phyloP scores from a whole-genome alignment of 2,888 invertebrate species.

The Bellardia pandia region DNA sequence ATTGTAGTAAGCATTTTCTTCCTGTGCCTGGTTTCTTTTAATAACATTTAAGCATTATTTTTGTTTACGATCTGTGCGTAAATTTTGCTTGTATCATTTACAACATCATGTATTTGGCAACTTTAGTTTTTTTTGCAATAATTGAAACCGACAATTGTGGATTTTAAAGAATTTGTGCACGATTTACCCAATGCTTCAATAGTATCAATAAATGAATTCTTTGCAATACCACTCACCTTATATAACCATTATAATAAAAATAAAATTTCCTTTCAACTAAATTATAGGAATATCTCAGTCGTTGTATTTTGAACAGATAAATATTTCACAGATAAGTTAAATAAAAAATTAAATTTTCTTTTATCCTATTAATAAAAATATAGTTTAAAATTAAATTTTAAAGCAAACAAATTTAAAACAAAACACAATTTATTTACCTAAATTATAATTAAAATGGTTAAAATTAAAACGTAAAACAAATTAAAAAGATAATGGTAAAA shows the following conservation, averaged over 20 bases:
- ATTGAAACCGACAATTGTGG: no score
- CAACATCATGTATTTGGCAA: no score
- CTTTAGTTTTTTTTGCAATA: no score
- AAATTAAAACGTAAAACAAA: conserved; percentile 48
- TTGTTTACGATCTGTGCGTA: no score
- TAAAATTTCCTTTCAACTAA: neutral
- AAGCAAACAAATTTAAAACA: conserved; percentile 43
- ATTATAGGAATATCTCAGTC: conserved; percentile 70
- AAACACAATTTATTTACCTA: conserved; percentile 37
- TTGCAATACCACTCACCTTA: no score
- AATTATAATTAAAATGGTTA: conserved; percentile 6
- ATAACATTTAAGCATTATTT: no score
- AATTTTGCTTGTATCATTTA: no score
- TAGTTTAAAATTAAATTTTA: conserved; percentile 14
- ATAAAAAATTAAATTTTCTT: conserved; percentile 48
- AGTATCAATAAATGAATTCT: no score
- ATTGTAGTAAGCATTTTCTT: no score
- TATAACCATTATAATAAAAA: neutral
- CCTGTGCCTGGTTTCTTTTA: no score
- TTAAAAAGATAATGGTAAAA: conserved; percentile 15
- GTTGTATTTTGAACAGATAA: conserved; percentile 65
- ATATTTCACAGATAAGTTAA: conserved; percentile 54
- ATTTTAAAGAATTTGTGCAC: no score
- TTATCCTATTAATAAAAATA: neutral
- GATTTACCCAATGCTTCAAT: no score